Evolutionary conservation across 2,113 vertebrate genomes (phyloP).

Genomic region (Carettochelys insculpta): DNA sequence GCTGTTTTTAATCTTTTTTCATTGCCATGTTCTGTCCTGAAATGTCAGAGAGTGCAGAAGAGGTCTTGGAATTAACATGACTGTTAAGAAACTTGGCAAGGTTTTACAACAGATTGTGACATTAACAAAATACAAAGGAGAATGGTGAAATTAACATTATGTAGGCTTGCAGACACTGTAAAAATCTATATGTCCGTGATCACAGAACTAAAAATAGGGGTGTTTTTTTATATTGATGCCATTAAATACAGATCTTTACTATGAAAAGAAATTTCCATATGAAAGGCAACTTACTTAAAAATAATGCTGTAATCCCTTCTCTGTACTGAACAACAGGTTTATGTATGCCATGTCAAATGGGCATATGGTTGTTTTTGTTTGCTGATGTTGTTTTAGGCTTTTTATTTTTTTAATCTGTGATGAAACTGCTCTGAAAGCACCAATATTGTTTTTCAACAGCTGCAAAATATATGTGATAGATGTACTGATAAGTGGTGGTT

Average conservation of each 20-base stretch:
- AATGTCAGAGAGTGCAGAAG: conserved; percentile 85
- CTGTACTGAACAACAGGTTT: conserved; percentile 83
- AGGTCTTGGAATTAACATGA: conserved; percentile 87
- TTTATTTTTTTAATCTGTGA: conserved; percentile 76
- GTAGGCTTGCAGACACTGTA: conserved; percentile 80
- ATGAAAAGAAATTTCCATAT: conserved; percentile 85
- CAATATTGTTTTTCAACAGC: conserved; percentile 77
- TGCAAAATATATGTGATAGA: conserved; percentile 72
- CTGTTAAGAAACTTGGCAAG: conserved; percentile 87
- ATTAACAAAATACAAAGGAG: conserved; percentile 86
- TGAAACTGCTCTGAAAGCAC: conserved; percentile 75
- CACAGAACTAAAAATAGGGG: conserved; percentile 79
- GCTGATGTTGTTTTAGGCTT: conserved; percentile 69
- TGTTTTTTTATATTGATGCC: conserved; percentile 78
- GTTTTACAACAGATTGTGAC: conserved; percentile 85
- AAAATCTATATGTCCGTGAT: conserved; percentile 85
- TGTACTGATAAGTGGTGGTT: conserved; percentile 63
- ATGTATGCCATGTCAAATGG: conserved; percentile 80
- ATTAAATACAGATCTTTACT: conserved; percentile 79
- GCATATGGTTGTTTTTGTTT: conserved; percentile 79
- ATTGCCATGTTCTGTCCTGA: conserved; percentile 87
- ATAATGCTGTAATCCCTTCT: conserved; percentile 78
- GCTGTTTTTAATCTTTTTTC: conserved; percentile 90
- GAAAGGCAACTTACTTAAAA: conserved; percentile 83
- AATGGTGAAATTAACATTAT: conserved; percentile 83